A percentile compares a stretch with the other conserved stretches of the same genome.
Evolutionary conservation across 2,888 invertebrate genomes (phyloP).

Genomic region (Oscheius sp.): DNA sequence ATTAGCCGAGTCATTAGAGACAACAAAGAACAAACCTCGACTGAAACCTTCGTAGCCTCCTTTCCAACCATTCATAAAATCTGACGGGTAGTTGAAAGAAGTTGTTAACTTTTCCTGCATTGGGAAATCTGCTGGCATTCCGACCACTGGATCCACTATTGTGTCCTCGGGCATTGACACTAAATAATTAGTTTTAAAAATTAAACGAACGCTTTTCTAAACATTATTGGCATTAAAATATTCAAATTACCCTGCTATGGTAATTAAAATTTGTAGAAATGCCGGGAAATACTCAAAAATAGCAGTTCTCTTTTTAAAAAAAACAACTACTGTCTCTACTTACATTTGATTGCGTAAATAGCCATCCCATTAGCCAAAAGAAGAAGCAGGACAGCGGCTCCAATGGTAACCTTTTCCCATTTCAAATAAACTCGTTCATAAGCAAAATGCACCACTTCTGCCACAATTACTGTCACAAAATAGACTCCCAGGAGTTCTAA

Average conservation of each 20-base stretch:
- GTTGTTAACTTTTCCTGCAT: background rate
- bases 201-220: no score
- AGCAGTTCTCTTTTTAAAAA: background rate
- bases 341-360: background rate
- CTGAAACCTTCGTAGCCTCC: no score
- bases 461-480: background rate
- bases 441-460: background rate
- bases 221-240: no score
- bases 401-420: constrained; percentile 1
- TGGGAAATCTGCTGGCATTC: background rate
- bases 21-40: no score
- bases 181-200: no score
- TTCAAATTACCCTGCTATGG: no score
- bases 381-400: background rate
- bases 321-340: background rate
- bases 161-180: no score
- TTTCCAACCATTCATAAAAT: background rate
- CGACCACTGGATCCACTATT: background rate
- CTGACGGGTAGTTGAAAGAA: background rate
- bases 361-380: background rate
- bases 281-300: no score
- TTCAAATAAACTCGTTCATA: constrained; percentile 6
- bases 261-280: no score
- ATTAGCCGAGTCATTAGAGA: no score
- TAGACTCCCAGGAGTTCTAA: background rate